phyloP scores from a whole-genome alignment of 2,797 vertebrate genomes.

The Mus minutoides region DNA sequence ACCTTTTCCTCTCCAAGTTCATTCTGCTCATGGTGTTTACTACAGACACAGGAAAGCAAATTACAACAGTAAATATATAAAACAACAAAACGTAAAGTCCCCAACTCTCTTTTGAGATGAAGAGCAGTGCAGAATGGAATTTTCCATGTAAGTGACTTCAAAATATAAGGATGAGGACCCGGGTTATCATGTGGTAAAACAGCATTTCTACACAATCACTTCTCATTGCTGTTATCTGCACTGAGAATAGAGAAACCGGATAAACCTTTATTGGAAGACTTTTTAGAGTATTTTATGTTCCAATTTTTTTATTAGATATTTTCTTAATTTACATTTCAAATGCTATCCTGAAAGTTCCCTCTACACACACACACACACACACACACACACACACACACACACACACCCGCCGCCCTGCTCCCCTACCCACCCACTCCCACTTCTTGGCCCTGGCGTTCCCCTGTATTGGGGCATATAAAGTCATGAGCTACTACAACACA shows the following conservation, averaged over 20 bases:
- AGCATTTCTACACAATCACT: background rate
- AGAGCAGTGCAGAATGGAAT: background rate
- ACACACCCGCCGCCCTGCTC: no score
- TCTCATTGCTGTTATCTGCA: background rate
- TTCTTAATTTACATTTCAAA: no score
- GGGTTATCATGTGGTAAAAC: background rate
- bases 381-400: no score
- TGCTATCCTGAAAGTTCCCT: no score
- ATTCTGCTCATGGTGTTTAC: background rate
- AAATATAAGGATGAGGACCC: background rate
- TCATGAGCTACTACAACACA: background rate
- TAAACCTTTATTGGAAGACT: constrained; percentile 12
- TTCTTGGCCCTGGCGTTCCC: no score
- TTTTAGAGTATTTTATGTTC: no score
- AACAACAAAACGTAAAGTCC: background rate
- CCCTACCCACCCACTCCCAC: no score
- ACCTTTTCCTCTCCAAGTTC: background rate
- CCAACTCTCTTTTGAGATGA: background rate
- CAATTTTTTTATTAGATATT: no score
- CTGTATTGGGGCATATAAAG: no score
- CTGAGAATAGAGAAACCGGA: background rate
- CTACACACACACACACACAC: no score
- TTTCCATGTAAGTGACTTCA: constrained; percentile 22
- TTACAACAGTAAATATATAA: background rate
- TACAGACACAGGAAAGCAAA: background rate